Conservation (phyloP, 2,888 invertebrate genomes). For the Hemicrepidius hirtus region DNA sequence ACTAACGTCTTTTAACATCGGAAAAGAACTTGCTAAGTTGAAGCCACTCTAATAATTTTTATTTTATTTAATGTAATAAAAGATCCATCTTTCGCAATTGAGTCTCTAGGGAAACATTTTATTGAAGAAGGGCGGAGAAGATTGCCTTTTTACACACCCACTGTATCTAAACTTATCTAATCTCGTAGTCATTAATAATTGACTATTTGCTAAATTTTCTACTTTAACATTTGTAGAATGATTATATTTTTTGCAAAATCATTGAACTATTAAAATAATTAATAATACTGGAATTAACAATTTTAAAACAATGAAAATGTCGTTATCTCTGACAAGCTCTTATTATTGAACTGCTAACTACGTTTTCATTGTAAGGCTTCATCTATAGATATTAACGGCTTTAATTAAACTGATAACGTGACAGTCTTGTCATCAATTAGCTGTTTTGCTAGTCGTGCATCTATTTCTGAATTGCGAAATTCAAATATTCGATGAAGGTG, state of each 20-base stretch:
- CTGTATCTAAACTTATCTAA: too few relatives aligned
- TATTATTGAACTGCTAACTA: background rate
- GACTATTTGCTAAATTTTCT: too few relatives aligned
- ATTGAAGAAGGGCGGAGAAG: too few relatives aligned
- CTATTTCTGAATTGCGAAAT: background rate
- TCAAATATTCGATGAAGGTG: background rate
- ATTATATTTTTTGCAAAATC: too few relatives aligned
- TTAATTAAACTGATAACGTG: slow-evolving; percentile 17
- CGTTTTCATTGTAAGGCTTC: background rate
- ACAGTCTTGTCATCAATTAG: slow-evolving; percentile 12
- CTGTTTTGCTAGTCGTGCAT: background rate
- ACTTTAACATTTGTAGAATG: background rate
- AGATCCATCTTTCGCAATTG: too few relatives aligned
- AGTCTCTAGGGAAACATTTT: too few relatives aligned
- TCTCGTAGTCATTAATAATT: too few relatives aligned
- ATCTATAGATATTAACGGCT: slow-evolving; percentile 14
- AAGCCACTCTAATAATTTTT: too few relatives aligned
- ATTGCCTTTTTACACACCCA: too few relatives aligned
- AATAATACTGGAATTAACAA: slow-evolving; percentile 17
- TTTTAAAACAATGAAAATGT: background rate
- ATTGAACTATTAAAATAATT: background rate
- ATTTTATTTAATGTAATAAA: too few relatives aligned
- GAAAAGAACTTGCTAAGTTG: too few relatives aligned
- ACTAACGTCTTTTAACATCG: too few relatives aligned
- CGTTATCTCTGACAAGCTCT: background rate